Conservation (phyloP, 2,797 vertebrate genomes). For the Delichon dasypus region DNA sequence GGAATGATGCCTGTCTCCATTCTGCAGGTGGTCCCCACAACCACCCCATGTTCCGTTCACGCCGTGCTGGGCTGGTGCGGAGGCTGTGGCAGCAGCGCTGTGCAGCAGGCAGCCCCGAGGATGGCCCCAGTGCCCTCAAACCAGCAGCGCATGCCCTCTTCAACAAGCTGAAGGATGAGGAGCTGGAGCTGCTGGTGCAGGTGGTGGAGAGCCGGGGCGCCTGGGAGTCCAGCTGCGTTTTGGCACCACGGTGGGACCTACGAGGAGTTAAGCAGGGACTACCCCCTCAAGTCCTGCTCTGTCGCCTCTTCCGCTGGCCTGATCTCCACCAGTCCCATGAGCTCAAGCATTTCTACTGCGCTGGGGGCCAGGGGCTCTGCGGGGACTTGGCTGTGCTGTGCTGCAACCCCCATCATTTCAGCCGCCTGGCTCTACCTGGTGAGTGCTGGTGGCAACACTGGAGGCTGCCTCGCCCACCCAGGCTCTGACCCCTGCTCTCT, state of each 20-base stretch:
- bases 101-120: not conserved
- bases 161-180: conserved; percentile 69
- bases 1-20: not conserved
- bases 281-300: conserved; percentile 60
- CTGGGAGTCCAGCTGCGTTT: conserved; percentile 42
- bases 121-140: conserved; percentile 36
- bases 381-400: conserved; percentile 30
- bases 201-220: conserved; percentile 54
- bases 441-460: not conserved
- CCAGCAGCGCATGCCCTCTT: conserved; percentile 41
- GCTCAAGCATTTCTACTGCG: conserved; percentile 58
- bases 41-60: conserved; percentile 59
- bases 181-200: conserved; percentile 64
- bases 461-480: fast-evolving
- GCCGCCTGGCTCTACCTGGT: conserved; percentile 56
- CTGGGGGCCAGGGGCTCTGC: not conserved
- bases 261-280: conserved; percentile 5
- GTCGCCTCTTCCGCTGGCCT: conserved; percentile 69
- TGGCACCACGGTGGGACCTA: not conserved
- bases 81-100: conserved; percentile 66
- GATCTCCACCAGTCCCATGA: conserved; percentile 51
- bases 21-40: not conserved
- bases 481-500: not conserved
- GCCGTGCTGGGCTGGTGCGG: conserved; percentile 33
- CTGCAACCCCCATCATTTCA: conserved; percentile 71